Conservation (phyloP, 2,113 vertebrate species). For the Xyliphius kryptos region DNA sequence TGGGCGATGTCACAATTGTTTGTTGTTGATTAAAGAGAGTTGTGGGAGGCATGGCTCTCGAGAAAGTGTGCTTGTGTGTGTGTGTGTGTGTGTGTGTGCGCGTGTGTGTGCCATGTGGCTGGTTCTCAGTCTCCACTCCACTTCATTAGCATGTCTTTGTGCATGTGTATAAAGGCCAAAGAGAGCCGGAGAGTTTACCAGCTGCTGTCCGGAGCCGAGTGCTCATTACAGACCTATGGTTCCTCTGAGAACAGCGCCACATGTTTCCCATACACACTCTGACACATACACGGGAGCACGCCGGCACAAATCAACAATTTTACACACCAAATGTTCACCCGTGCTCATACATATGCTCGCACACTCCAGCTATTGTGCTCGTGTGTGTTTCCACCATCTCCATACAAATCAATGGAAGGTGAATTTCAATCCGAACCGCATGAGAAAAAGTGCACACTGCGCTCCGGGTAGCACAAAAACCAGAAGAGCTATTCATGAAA, state of each 20-base stretch:
- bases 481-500: slow-evolving; percentile 17
- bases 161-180: slow-evolving; percentile 82
- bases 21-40: slow-evolving; percentile 41
- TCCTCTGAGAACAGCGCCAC: slow-evolving; percentile 97
- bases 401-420: slow-evolving; percentile 38
- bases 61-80: slow-evolving; percentile 27
- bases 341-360: slow-evolving; percentile 28
- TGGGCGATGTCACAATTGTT: slow-evolving; percentile 28
- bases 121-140: slow-evolving; percentile 94
- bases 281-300: slow-evolving; percentile 45
- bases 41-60: slow-evolving; percentile 19
- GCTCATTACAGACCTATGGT: slow-evolving; percentile 95
- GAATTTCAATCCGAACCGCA: slow-evolving; percentile 1
- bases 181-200: slow-evolving; percentile 92
- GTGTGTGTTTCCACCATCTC: slow-evolving; percentile 29
- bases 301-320: slow-evolving; percentile 33
- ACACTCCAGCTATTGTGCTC: slow-evolving; percentile 32
- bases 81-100: slow-evolving; percentile 30
- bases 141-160: slow-evolving; percentile 99
- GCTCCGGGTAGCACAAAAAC: slow-evolving; percentile 19
- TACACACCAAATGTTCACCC: slow-evolving; percentile 31
- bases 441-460: slow-evolving; percentile 33
- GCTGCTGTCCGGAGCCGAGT: slow-evolving; percentile 93
- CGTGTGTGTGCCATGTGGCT: slow-evolving; percentile 82
- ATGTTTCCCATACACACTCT: slow-evolving; percentile 79